phyloP scores from a whole-genome alignment of 2,797 vertebrate genomes.

The Emydoidea blandingii region DNA sequence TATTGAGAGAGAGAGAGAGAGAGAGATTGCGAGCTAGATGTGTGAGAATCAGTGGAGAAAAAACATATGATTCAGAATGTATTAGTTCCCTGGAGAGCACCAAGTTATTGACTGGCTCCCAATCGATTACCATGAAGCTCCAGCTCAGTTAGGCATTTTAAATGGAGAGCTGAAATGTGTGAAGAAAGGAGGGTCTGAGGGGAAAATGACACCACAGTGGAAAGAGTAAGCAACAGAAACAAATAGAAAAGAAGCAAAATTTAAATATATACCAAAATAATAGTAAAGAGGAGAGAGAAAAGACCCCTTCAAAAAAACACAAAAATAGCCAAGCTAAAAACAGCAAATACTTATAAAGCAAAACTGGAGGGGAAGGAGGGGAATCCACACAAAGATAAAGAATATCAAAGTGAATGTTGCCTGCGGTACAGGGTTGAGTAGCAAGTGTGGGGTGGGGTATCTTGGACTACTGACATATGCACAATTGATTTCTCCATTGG shows the following conservation, averaged over 20 bases:
- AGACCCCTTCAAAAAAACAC: neutral
- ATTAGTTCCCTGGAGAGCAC: constrained; percentile 45
- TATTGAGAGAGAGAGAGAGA: constrained; percentile 1
- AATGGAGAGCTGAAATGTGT: constrained; percentile 50
- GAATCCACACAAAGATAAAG: neutral
- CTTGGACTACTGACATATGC: neutral
- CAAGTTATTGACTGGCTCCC: constrained; percentile 61
- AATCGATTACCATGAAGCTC: constrained; percentile 47
- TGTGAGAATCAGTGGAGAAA: constrained; percentile 20
- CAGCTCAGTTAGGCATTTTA: constrained; percentile 49
- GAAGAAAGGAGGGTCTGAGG: constrained; percentile 12
- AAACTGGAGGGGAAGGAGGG: neutral
- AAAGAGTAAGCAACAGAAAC: neutral
- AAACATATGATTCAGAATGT: constrained; percentile 47
- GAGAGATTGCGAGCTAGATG: neutral
- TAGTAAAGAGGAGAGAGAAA: neutral
- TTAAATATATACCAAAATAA: neutral
- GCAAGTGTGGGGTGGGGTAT: neutral
- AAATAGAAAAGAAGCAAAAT: neutral
- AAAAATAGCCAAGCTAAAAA: neutral
- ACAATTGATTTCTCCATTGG: neutral
- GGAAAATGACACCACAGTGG: neutral
- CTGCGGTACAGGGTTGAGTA: neutral
- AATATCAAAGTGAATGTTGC: neutral
- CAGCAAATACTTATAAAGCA: neutral